Percentiles rank a stretch among this genome's conserved stretches.
Conservation (phyloP, 1,140 invertebrate species). For the Lordiphosa clarofinis region DNA sequence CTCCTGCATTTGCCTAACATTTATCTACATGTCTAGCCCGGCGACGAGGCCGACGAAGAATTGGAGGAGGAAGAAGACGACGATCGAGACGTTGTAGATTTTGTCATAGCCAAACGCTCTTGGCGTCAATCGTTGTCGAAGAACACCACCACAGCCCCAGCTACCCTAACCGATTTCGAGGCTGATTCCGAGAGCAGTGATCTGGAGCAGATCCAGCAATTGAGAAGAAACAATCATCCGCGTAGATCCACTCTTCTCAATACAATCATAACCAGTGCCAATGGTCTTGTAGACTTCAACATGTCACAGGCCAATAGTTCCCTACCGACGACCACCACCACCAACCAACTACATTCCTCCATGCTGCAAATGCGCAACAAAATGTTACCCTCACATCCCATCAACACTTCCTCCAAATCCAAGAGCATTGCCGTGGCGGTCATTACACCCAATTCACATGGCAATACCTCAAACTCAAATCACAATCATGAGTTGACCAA, state of each 20-base stretch:
- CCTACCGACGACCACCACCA: constrained; percentile 15
- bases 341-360: constrained; percentile 24
- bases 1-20: constrained; percentile 30
- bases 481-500: constrained; percentile 54
- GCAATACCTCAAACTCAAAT: constrained; percentile 29
- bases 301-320: constrained; percentile 14
- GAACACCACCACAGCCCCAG: constrained; percentile 12
- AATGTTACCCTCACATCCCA: constrained; percentile 42
- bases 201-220: constrained; percentile 59
- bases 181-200: constrained; percentile 79
- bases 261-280: constrained; percentile 1
- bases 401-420: constrained; percentile 24
- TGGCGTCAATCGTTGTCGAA: constrained; percentile 38
- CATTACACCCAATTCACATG: constrained; percentile 65
- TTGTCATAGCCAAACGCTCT: constrained; percentile 54
- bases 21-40: constrained; percentile 49
- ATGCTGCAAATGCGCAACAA: constrained; percentile 41
- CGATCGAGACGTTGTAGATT: constrained; percentile 54
- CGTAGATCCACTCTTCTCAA: not conserved
- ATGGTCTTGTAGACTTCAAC: constrained; percentile 4
- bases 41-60: constrained; percentile 69
- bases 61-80: constrained; percentile 55
- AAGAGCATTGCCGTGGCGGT: constrained; percentile 74
- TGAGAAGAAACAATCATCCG: constrained; percentile 14
- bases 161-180: constrained; percentile 74